These are phyloP conservation scores for Rhipidura dahli DNA, from an alignment of 2,113 vertebrate species.

Conservation along the genomic window DNA sequence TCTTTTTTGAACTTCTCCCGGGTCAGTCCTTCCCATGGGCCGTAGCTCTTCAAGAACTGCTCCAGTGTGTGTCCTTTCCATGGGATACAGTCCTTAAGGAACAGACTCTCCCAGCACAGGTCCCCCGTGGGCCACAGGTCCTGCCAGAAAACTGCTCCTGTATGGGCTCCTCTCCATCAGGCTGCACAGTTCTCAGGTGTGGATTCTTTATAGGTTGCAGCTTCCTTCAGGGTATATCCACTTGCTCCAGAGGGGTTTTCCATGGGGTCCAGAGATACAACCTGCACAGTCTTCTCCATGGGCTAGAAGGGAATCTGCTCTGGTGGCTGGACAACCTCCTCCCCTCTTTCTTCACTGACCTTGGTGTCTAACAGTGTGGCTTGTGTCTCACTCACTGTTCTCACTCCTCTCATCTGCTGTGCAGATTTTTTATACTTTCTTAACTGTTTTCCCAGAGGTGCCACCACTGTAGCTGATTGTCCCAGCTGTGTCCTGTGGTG, in stretches of 20 bases:
- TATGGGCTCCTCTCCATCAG: not conserved
- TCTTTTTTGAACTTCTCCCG: not conserved
- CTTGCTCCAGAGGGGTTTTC: not conserved
- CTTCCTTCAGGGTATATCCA: not conserved
- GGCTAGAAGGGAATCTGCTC: not conserved
- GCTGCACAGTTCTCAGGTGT: not conserved
- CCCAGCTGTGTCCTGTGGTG: not conserved
- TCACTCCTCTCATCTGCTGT: not conserved
- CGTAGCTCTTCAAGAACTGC: not conserved
- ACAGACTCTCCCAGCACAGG: not conserved
- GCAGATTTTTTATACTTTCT: not conserved
- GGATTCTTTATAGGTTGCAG: not conserved
- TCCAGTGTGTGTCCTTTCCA: not conserved
- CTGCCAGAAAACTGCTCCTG: not conserved
- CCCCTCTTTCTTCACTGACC: not conserved
- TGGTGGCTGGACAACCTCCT: not conserved
- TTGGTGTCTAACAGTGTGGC: not conserved
- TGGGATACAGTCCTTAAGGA: not conserved
- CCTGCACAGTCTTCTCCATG: not conserved
- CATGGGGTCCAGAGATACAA: not conserved
- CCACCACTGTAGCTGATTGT: not conserved
- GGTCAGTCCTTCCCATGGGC: rapidly evolving
- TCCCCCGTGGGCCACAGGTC: not conserved
- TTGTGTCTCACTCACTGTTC: not conserved
- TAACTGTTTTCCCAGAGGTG: not conserved